Base-by-base conservation (phyloP, 92 coral and sea anemone genomes). In the Epizoanthus stellaris region DNA sequence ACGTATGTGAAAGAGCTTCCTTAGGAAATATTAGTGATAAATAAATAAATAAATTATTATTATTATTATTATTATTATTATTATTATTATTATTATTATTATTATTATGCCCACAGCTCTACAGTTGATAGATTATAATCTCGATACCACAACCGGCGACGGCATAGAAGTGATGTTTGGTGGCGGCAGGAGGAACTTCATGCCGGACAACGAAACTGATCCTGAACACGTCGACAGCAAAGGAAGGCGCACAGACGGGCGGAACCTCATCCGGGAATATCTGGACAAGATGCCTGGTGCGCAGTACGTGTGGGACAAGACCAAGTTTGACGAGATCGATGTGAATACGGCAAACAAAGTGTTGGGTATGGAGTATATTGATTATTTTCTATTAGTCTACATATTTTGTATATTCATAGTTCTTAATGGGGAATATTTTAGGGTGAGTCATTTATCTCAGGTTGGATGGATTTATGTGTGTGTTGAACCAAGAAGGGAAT, bases 161-260 rank as follows among this genome's bases (percentile, higher is more conserved):
- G 96, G 96, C 5, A 65, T 93, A 6, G 91, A 91, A 17, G 96
- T 93, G 17, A 82, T 86, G 20, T 88, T 93, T 67, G 94, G 92
- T 0, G 96, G 96, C 14, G 96, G 94, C 15, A 82, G 94, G 75
- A 82, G 92, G 49, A 65, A 76, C 69, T 85, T 93, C 11, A 82
- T 88, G 75, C 87, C 86, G 10, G 72, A 87, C 49, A 89, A 89
- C 57, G 89, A 88, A 43, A 36, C 86, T 2, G 92, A 93, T 61
- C 94, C 96, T 0, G 94, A 93, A 73, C 90, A 91, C 64, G 71
- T 75, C 47, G 43, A 59, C 9, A 85, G 70, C 30, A 57, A 19
- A 53, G 92, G 90, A 38, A 85, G 39, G 34, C 89, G 96, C 15
- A 76, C 45, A 53, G 96, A 93, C 85, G 87, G 90, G 19, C 89